Conservation (phyloP, 2,113 vertebrate genomes). For the Dendropsophus ebraccatus region DNA sequence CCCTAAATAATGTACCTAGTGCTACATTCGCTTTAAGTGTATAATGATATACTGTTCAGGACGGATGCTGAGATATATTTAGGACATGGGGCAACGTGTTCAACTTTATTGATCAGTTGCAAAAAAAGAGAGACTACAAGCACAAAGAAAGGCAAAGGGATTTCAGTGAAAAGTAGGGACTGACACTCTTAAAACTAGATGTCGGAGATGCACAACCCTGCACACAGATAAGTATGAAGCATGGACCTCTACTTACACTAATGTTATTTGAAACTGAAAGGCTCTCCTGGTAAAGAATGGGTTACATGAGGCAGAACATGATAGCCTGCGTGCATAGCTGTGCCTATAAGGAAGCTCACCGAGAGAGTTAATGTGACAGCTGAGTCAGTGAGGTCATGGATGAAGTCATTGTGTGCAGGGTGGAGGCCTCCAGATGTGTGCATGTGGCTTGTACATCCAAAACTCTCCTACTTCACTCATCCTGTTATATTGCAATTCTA, state of each 20-base stretch:
- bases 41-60: too few relatives aligned
- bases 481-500: background rate
- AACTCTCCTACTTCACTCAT: background rate
- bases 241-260: background rate
- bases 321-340: background rate
- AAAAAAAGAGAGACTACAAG: too few relatives aligned
- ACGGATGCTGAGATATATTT: too few relatives aligned
- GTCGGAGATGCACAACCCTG: background rate
- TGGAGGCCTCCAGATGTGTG: constrained; percentile 52
- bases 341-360: background rate
- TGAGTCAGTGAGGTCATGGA: constrained; percentile 46
- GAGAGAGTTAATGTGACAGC: constrained; percentile 40
- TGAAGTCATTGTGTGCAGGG: constrained; percentile 33
- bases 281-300: background rate
- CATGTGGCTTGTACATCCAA: constrained; percentile 9
- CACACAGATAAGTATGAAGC: background rate
- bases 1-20: too few relatives aligned
- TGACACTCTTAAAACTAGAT: too few relatives aligned
- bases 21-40: too few relatives aligned
- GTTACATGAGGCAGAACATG: background rate
- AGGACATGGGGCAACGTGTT: too few relatives aligned
- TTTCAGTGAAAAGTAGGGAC: too few relatives aligned
- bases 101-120: too few relatives aligned
- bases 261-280: background rate
- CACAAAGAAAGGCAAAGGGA: too few relatives aligned